Evolutionary conservation across 2,113 vertebrate genomes (phyloP).

Genomic region (Gorilla gorilla): DNA sequence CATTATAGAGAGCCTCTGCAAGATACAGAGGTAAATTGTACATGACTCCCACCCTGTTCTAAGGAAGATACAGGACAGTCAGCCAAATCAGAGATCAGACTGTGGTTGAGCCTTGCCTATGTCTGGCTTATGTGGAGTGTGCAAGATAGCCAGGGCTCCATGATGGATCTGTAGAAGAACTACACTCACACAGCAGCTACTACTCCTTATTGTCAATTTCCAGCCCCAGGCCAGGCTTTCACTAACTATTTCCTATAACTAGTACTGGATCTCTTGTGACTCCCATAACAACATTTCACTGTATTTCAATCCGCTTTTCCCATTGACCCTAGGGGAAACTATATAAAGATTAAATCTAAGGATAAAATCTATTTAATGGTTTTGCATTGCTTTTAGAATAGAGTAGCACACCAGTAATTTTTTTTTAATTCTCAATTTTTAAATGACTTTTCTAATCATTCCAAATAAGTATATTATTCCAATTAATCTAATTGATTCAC

Average conservation of each 20-base stretch:
- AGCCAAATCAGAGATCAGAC: not conserved
- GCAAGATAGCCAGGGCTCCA: not conserved
- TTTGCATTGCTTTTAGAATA: not conserved
- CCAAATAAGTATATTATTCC: not conserved
- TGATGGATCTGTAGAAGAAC: not conserved
- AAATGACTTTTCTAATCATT: slow-evolving; percentile 2
- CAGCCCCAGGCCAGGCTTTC: not conserved
- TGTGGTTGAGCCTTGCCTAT: not conserved
- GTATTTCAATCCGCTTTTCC: not conserved
- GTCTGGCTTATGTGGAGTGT: not conserved
- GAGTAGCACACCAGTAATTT: not conserved
- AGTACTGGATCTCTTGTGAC: not conserved
- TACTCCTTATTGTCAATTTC: not conserved
- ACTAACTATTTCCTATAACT: not conserved
- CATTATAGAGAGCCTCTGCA: not conserved
- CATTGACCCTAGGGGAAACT: not conserved
- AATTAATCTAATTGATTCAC: not conserved
- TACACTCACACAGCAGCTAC: not conserved
- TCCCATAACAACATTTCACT: not conserved
- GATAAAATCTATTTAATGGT: not conserved
- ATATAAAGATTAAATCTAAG: not conserved
- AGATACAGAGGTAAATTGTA: not conserved
- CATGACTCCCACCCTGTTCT: not conserved
- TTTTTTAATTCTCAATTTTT: not conserved
- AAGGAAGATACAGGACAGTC: not conserved